Conservation (phyloP, 2,113 vertebrate genomes). For the Pontoporia blainvillei region DNA sequence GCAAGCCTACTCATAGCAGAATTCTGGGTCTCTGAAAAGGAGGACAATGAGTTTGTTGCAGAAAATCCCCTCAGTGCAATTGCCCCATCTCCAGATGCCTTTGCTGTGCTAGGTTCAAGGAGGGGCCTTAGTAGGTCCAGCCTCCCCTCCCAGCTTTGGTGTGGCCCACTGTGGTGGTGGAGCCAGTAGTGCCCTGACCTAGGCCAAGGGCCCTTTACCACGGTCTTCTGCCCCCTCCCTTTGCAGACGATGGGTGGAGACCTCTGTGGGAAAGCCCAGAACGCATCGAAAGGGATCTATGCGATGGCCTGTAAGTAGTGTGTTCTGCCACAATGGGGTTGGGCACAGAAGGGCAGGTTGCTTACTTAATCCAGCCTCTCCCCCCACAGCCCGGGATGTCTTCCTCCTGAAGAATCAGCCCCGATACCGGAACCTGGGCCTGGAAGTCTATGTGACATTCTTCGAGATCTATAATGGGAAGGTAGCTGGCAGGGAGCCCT, state of each 20-base stretch:
- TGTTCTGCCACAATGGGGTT: neutral
- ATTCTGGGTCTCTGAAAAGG: neutral
- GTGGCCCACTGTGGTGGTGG: neutral
- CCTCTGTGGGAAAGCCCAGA: slow-evolving; percentile 89
- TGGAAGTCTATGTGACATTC: slow-evolving; percentile 92
- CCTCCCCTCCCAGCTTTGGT: neutral
- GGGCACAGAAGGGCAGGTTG: neutral
- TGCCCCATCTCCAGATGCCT: neutral
- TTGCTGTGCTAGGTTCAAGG: neutral
- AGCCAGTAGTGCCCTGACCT: neutral
- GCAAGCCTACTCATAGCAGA: neutral
- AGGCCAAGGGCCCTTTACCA: neutral
- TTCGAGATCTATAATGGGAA: slow-evolving; percentile 99
- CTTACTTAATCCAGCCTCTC: slow-evolving; percentile 32
- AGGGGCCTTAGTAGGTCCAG: neutral
- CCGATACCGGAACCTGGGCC: slow-evolving; percentile 80
- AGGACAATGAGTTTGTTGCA: neutral
- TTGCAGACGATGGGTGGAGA: slow-evolving; percentile 96
- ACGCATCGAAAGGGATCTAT: slow-evolving; percentile 93
- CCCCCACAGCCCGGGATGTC: slow-evolving; percentile 90
- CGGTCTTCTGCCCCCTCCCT: slow-evolving; percentile 19
- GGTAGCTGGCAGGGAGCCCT: slow-evolving; percentile 76
- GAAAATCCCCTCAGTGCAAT: neutral
- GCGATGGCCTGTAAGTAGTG: slow-evolving; percentile 90
- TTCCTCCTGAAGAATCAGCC: slow-evolving; percentile 89